phyloP scores from a whole-genome alignment of 2,113 vertebrate genomes.

The Heterochromis multidens region DNA sequence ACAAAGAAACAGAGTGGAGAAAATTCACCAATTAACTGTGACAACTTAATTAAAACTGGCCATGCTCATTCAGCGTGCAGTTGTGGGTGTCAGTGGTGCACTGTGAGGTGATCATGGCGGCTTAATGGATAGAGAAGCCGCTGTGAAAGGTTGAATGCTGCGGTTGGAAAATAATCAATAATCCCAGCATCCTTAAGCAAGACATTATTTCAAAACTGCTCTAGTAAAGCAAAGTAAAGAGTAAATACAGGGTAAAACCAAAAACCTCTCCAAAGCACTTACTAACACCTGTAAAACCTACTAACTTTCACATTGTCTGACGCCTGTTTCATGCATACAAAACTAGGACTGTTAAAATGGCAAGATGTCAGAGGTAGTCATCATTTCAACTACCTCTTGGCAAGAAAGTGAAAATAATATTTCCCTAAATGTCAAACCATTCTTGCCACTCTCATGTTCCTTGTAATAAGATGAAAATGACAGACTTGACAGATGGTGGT shows the following conservation, averaged over 20 bases:
- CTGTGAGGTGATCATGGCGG: background rate
- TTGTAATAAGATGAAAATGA: background rate
- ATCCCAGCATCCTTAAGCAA: slow-evolving; percentile 14
- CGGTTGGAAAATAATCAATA: slow-evolving; percentile 6
- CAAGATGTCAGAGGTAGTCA: background rate
- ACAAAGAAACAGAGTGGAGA: background rate
- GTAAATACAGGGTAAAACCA: background rate
- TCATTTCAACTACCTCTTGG: background rate
- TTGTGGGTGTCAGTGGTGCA: background rate
- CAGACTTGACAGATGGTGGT: background rate
- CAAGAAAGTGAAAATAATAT: background rate
- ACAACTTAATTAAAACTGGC: background rate
- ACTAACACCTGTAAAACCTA: background rate
- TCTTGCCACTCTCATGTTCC: background rate
- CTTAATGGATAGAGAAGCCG: background rate
- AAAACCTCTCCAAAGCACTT: background rate
- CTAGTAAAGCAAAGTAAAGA: background rate
- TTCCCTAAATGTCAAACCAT: background rate
- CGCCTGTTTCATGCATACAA: background rate
- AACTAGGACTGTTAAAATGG: background rate
- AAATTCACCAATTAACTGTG: background rate
- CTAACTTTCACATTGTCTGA: background rate
- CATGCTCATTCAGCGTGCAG: background rate
- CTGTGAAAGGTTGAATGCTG: background rate
- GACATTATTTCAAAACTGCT: background rate